Conservation (phyloP, 2,797 vertebrate species). For the Alca torda region DNA sequence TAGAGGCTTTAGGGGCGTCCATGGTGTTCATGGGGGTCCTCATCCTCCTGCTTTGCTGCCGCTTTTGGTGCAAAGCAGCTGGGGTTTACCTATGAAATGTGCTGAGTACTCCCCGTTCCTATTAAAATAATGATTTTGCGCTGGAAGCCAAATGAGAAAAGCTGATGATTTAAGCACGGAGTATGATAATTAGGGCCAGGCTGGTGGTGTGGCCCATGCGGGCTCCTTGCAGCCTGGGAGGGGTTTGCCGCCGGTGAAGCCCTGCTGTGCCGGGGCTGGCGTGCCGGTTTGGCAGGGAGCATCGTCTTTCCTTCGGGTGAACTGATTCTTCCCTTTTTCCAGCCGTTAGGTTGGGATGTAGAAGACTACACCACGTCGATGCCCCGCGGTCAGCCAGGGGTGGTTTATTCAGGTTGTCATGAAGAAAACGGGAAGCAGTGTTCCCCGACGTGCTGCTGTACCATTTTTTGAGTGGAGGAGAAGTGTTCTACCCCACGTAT, state of each 20-base stretch:
- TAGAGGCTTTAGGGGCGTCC: too few species aligned
- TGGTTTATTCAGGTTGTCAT: background rate
- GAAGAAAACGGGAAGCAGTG: too few species aligned
- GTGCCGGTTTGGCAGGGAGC: background rate
- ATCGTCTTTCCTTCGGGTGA: accelerated
- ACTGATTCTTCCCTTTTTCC: background rate
- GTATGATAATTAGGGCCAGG: background rate
- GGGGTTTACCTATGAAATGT: background rate
- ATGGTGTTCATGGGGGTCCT: background rate
- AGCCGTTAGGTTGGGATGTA: background rate
- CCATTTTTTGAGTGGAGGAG: background rate
- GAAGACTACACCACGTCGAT: accelerated
- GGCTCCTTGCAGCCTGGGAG: background rate
- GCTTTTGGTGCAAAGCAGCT: background rate
- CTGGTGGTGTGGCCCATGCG: background rate
- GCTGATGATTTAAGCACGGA: background rate
- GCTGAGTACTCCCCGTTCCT: background rate
- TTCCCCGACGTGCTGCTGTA: background rate
- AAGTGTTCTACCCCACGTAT: accelerated
- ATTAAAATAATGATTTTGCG: background rate
- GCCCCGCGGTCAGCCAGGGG: background rate
- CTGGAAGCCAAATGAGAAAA: background rate
- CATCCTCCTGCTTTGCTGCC: background rate
- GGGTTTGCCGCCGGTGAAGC: background rate
- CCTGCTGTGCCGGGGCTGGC: too few species aligned